Conservation (phyloP, 37 sponge, comb jelly and placozoan species). For the Axinella damicornis region DNA sequence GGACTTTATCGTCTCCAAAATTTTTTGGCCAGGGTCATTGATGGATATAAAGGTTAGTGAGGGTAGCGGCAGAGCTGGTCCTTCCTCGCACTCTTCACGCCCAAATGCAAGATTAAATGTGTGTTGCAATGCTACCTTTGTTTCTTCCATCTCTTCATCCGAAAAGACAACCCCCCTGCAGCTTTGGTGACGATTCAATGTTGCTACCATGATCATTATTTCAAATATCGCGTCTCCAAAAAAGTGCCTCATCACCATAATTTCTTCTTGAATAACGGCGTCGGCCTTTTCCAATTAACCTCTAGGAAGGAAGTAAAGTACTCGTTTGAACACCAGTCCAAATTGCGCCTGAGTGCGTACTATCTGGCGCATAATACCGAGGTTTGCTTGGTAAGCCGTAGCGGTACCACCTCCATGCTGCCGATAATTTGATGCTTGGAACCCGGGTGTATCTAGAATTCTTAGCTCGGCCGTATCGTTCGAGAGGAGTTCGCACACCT, state of each 20-base stretch:
- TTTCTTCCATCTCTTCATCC: background rate
- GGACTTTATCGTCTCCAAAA: background rate
- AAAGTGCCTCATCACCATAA: background rate
- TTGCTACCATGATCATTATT: background rate
- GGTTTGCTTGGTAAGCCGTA: background rate
- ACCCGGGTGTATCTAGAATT: background rate
- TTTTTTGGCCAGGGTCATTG: background rate
- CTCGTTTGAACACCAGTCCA: background rate
- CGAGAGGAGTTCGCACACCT: background rate
- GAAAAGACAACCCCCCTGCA: background rate
- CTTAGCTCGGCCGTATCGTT: background rate
- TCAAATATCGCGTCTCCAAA: background rate
- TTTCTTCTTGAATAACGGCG: background rate
- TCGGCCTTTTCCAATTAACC: background rate
- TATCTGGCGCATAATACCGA: background rate
- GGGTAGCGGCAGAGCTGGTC: background rate
- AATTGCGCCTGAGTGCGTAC: background rate
- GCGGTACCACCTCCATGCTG: too few species aligned
- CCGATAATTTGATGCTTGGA: background rate
- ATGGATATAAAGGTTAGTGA: constrained; percentile 1
- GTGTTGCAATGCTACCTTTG: background rate
- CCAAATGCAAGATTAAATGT: background rate
- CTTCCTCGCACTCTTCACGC: too few species aligned
- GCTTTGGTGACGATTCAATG: background rate
- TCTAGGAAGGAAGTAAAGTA: background rate